These are phyloP conservation scores for Syrista parreyssii DNA, from an alignment of 2,888 invertebrate species.

Conservation along the genomic window DNA sequence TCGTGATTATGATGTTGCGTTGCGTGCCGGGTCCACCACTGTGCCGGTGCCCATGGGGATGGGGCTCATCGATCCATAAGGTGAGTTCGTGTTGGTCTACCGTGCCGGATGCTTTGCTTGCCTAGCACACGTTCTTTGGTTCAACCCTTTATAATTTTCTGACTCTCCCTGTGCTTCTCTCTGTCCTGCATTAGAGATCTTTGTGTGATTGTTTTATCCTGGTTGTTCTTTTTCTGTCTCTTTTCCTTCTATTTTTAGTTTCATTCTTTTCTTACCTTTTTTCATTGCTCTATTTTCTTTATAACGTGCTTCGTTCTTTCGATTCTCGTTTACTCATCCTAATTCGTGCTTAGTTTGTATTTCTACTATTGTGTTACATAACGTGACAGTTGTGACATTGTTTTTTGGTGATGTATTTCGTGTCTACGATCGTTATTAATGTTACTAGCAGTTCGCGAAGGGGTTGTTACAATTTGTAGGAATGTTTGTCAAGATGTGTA, in stretches of 20 bases:
- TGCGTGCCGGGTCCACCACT: slow-evolving; percentile 34
- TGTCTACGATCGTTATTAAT: neutral
- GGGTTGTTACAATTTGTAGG: too few relatives aligned
- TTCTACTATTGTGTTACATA: neutral
- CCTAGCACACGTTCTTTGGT: neutral
- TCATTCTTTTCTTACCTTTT: neutral
- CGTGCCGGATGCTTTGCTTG: neutral
- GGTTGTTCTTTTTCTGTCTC: too few relatives aligned
- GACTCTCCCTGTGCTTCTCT: neutral
- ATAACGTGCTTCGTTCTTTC: neutral
- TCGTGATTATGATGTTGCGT: slow-evolving; percentile 20
- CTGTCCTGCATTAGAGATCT: neutral
- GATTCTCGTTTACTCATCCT: neutral
- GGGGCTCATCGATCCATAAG: slow-evolving; percentile 34
- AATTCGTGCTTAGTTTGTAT: neutral
- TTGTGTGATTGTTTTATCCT: neutral
- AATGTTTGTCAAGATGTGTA: too few relatives aligned
- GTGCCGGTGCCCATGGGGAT: slow-evolving; percentile 31
- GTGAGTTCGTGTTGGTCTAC: slow-evolving; percentile 8
- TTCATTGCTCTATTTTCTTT: neutral
- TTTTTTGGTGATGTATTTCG: neutral
- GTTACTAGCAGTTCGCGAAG: too few relatives aligned
- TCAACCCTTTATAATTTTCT: neutral
- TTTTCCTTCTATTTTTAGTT: neutral
- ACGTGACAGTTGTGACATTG: neutral